Evolutionary conservation across 2,797 vertebrate species (phyloP), one percentile per base, ranked within the genome.

Genomic region (Phataginus tricuspis): DNA sequence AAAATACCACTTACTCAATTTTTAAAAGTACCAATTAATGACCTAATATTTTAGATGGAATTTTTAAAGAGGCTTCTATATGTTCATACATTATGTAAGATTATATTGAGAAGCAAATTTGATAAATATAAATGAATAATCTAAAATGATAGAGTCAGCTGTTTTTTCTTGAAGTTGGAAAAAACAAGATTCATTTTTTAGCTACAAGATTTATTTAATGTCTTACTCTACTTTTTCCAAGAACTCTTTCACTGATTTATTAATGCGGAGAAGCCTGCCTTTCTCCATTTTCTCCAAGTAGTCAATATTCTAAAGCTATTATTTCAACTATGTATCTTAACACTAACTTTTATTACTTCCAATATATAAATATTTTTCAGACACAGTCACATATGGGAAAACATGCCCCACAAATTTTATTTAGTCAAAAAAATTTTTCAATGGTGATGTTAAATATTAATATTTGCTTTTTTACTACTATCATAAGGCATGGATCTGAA

Each of bases 221-320:
- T n/a, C 42, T 83, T 19, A 34, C 25, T 83, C 31, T 4, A 14
- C 42, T 34, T 78, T 91, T 85, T 55, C 55, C 23, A 71, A 59
- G 31, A 49, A 16, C 53, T 85, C 31, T 69, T 69, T 59, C 69
- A 88, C 34, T 63, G 18, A 93, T 90, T 31, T 92, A 27, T 49
- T 37, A 78, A 59, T 19, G 23, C 13, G 42, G 11, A 15, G 4
- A 55, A 68, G 3, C 29, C 12, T 59, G 14, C n/a, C 34, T 86
- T 57, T 80, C 37, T 91, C 57, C 57, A 86, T 84, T 92, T 88
- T 88, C 78, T 69, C 45, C 45, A 86, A 72, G 57, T 86, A 57
- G 34, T 25, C 49, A 86, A 75, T 23, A 53, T 86, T 91, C 25
- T 55, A 87, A 80, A 59, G 39, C n/a, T 75, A 59, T 19, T 69